phyloP scores from a whole-genome alignment of 2,113 vertebrate species.

The Sylvilagus bachmani region DNA sequence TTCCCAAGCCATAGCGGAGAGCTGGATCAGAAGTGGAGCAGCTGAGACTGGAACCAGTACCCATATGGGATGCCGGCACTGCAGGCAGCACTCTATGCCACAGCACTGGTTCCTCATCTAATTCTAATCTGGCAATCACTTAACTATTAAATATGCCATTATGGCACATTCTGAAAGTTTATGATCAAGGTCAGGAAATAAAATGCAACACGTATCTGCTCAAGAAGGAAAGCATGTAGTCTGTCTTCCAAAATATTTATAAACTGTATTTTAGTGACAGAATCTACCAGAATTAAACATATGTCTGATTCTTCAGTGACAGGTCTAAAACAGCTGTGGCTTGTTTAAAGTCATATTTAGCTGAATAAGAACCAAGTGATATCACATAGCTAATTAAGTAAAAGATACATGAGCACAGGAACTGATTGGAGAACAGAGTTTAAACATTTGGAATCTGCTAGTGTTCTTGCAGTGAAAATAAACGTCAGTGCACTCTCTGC shows the following conservation, averaged over 20 bases:
- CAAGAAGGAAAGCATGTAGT: background rate
- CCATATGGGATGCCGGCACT: no score
- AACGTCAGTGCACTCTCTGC: background rate
- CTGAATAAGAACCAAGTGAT: background rate
- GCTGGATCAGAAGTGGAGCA: no score
- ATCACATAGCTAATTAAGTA: background rate
- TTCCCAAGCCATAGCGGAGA: no score
- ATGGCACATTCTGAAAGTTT: no score
- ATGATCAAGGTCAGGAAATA: background rate
- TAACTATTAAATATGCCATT: background rate
- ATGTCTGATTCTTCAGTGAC: background rate
- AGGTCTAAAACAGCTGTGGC: background rate
- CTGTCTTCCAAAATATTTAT: slow-evolving; percentile 31
- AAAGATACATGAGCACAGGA: background rate
- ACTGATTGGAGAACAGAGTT: background rate
- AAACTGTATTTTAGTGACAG: background rate
- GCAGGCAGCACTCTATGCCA: no score
- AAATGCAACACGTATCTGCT: background rate
- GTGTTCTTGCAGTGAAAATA: slow-evolving; percentile 13
- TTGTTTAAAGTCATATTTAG: slow-evolving; percentile 4
- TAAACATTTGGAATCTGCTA: background rate
- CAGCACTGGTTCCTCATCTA: background rate
- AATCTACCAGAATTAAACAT: background rate
- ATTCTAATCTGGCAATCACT: background rate
- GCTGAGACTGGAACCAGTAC: no score